phyloP scores from a whole-genome alignment of 2,797 vertebrate species.

The Borostomias antarcticus region DNA sequence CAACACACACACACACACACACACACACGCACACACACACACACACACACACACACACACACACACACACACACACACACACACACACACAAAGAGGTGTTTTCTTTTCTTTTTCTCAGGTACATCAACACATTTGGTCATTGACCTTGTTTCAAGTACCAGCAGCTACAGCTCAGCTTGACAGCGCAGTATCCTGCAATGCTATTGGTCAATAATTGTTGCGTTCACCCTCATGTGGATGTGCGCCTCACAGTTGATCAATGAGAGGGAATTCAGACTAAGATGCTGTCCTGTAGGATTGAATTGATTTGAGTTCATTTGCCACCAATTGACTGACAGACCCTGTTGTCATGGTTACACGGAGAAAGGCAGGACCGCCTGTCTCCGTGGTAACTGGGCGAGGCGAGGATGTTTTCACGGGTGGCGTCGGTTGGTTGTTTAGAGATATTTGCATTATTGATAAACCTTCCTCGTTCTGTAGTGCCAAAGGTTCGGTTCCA shows the following conservation, averaged over 20 bases:
- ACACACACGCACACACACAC: not conserved
- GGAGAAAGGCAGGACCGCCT: conserved; percentile 36
- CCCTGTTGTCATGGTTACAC: conserved; percentile 65
- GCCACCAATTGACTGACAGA: conserved; percentile 33
- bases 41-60: conserved; percentile 10
- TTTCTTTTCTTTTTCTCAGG: conserved; percentile 4
- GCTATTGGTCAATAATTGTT: not conserved
- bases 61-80: not conserved
- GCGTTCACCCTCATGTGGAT: not conserved
- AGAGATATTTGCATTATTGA: conserved; percentile 65
- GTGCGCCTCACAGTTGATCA: not conserved
- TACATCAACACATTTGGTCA: not conserved
- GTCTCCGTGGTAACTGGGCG: conserved; percentile 61
- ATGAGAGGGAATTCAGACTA: conserved; percentile 13
- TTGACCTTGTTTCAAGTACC: not conserved
- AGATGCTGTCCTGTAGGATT: not conserved
- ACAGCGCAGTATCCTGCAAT: not conserved
- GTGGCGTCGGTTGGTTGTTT: conserved; percentile 19
- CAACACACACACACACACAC: not conserved
- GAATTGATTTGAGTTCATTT: not conserved
- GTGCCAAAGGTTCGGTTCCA: too few relatives aligned
- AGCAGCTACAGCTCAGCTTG: not conserved
- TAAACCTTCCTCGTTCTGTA: conserved; percentile 16
- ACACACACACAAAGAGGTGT: conserved; percentile 4
- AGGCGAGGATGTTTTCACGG: conserved; percentile 45